Percentiles rank a stretch among this genome's conserved stretches.
phyloP scores from a whole-genome alignment of 2,797 vertebrate genomes.

The Chaenodraco wilsoni region DNA sequence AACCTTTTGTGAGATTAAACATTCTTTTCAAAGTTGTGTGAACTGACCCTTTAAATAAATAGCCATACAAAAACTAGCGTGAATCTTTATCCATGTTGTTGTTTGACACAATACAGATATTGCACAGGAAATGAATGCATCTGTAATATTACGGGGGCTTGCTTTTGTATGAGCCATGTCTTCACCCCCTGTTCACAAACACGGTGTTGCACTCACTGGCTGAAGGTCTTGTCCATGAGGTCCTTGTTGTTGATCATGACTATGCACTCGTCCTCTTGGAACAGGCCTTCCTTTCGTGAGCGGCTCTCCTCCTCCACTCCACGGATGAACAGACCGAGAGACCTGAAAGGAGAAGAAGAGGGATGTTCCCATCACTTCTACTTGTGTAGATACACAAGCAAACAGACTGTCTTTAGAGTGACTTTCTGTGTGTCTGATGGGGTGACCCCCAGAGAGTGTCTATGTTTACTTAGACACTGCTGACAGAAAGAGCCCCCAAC shows the following conservation, averaged over 20 bases:
- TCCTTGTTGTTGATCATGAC: conserved; percentile 92
- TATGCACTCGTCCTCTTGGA: conserved; percentile 95
- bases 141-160: no score
- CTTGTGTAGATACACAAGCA: not conserved
- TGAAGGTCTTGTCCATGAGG: conserved; percentile 93
- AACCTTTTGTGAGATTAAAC: no score
- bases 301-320: conserved; percentile 94
- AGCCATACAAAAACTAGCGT: no score
- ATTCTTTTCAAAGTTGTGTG: no score
- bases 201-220: conserved; percentile 87
- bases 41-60: no score
- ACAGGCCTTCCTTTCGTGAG: conserved; percentile 90
- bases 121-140: no score
- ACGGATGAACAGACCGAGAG: conserved; percentile 92
- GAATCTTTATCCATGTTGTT: no score
- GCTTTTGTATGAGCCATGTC: no score
- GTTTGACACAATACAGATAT: no score
- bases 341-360: conserved; percentile 71
- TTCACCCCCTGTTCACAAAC: not conserved
- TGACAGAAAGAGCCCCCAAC: not conserved
- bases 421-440: conserved; percentile 11
- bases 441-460: not conserved
- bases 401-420: not conserved
- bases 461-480: conserved; percentile 10
- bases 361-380: not conserved